Evolutionary conservation across 2,888 invertebrate genomes (phyloP), one percentile per base, ranked within the genome.

Genomic region (Caenorhabditis sp.): DNA sequence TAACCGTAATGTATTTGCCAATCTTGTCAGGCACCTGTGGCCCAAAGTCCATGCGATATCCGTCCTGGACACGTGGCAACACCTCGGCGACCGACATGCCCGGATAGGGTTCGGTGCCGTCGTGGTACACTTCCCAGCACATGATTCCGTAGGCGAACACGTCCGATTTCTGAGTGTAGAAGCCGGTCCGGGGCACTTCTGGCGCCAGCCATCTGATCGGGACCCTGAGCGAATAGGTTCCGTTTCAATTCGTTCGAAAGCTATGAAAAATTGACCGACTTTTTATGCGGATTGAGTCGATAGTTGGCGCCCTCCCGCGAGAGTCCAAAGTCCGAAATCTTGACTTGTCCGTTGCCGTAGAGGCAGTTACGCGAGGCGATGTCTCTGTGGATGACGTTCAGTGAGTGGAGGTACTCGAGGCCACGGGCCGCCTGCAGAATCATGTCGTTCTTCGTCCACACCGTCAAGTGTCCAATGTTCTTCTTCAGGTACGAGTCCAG

Each of bases 401-500:
- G 37, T 9, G 52, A 30, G 32, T 74, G 74, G 15, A 74, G 74
- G 26, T 74, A 74, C 30, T 66, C 56, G 1, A 74, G 59, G 13
- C 74, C 74, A 15, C 41, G 55, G 32, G 74, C 74, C 9, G 74
- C 74, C 46, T 84, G 63, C 30, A 76, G 24, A 20, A 82, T 78
- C 81, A 86, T 83, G 46, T 84, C 82, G 48, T 72, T 58, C 59
- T 76, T 79, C 48, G 78, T 77, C 13, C 41, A 32, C 9, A 63
- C 53, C 35, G 72, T 13, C 24, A 77, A 22, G 11, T 15, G 37
- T n/a, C 70, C 59, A 20, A 43, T 27, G 50, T 78, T 76, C 75
- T 85, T 84, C 48, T 76, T 78, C 37, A 85, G 74, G 46, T 81
- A 84, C 22, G 79, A 79, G 50, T 83, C 83, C 11, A 85, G 63